A percentile compares a stretch with the other conserved stretches of the same genome.
Evolutionary conservation across 2,113 vertebrate species (phyloP).

Genomic region (Marcusenius ussheri): DNA sequence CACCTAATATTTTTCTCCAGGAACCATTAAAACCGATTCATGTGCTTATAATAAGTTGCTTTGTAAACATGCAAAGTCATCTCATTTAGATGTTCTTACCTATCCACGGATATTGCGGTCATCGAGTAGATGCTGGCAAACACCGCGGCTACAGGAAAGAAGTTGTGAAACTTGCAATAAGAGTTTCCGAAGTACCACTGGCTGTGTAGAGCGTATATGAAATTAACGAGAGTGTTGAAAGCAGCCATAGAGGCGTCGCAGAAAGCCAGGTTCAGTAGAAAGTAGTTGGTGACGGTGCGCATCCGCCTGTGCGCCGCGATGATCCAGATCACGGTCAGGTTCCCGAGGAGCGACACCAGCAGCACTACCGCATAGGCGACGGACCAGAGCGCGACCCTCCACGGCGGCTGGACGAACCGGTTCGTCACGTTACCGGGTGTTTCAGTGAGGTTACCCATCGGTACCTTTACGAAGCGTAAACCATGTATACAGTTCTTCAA

Average conservation of each 20-base stretch:
- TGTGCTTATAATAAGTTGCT: not conserved
- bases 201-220: slow-evolving; percentile 70
- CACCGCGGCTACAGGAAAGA: slow-evolving; percentile 77
- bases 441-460: slow-evolving; percentile 26
- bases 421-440: slow-evolving; percentile 60
- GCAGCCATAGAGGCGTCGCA: slow-evolving; percentile 76
- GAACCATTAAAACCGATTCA: not conserved
- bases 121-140: slow-evolving; percentile 86
- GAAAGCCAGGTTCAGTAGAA: slow-evolving; percentile 77
- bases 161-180: slow-evolving; percentile 83
- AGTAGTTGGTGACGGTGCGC: slow-evolving; percentile 79
- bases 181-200: slow-evolving; percentile 80
- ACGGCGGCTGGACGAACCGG: slow-evolving; percentile 72
- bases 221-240: slow-evolving; percentile 77
- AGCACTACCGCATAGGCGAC: slow-evolving; percentile 69
- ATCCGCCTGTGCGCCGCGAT: slow-evolving; percentile 77
- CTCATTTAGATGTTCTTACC: slow-evolving; percentile 52
- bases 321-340: slow-evolving; percentile 78
- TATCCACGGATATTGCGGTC: slow-evolving; percentile 78
- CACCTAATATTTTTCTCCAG: not conserved
- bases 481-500: not conserved
- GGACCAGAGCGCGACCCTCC: slow-evolving; percentile 76
- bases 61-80: not conserved
- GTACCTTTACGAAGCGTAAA: slow-evolving; percentile 19
- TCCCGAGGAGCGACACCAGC: slow-evolving; percentile 71